Evolutionary conservation across 2,888 invertebrate genomes (phyloP).

Genomic region (Meteorus colon): DNA sequence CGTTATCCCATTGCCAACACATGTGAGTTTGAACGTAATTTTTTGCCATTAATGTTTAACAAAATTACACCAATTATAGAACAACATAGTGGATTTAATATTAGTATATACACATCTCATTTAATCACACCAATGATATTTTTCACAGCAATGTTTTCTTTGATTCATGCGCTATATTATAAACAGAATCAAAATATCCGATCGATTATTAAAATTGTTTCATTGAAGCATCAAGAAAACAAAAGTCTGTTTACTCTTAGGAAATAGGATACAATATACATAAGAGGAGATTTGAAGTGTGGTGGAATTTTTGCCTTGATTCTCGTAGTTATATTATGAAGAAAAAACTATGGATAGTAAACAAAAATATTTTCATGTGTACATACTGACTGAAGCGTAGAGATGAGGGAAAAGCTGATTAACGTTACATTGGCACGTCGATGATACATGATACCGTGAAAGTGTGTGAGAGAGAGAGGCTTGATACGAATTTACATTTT

Average conservation of each 20-base stretch:
- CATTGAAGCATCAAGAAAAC: not conserved
- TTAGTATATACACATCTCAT: too few species aligned
- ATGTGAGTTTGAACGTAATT: too few species aligned
- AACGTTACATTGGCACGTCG: not conserved
- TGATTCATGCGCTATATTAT: too few species aligned
- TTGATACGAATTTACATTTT: conserved; percentile 66
- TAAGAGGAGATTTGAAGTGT: too few species aligned
- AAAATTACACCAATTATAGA: too few species aligned
- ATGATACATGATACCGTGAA: conserved; percentile 17
- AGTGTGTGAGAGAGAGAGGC: conserved; percentile 53
- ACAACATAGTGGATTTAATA: too few species aligned
- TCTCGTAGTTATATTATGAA: not conserved
- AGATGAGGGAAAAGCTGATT: not conserved
- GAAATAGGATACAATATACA: too few species aligned
- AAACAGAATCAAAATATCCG: too few species aligned
- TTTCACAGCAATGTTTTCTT: too few species aligned
- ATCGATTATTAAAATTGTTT: not conserved
- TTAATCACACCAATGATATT: too few species aligned
- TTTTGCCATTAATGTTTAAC: too few species aligned
- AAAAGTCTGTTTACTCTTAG: not conserved
- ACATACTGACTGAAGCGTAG: not conserved
- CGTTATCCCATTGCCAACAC: too few species aligned
- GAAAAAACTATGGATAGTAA: conserved; percentile 7
- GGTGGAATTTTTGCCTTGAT: not conserved
- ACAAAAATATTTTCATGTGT: conserved; percentile 10